Conservation (phyloP, 2,113 vertebrate species). For the Thomomys bottae region DNA sequence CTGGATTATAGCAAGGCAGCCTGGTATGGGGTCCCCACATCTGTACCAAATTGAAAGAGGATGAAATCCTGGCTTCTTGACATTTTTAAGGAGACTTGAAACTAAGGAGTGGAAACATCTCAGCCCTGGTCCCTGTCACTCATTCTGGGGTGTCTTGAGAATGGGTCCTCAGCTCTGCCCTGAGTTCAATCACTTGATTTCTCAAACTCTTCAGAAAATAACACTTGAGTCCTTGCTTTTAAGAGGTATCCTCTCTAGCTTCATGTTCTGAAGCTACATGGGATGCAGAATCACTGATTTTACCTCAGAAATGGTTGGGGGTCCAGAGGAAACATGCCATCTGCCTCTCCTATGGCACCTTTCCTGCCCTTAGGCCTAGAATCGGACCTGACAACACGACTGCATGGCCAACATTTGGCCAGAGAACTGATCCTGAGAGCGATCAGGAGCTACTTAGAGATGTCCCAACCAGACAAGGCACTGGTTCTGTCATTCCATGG, state of each 20-base stretch:
- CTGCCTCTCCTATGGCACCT: background rate
- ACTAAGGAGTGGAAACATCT: background rate
- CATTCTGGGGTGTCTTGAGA: background rate
- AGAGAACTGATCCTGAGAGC: constrained; percentile 88
- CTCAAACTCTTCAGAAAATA: background rate
- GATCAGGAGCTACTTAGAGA: constrained; percentile 88
- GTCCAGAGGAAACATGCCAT: accelerated
- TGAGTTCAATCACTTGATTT: background rate
- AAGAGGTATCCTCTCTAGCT: background rate
- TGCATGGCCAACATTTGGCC: constrained; percentile 95
- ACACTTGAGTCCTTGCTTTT: background rate
- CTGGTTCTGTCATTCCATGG: constrained; percentile 96
- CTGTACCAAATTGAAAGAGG: background rate
- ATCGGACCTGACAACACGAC: constrained; percentile 86
- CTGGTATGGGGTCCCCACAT: background rate
- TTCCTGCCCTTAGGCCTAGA: constrained; percentile 86
- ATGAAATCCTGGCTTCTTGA: background rate
- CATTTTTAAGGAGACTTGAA: background rate
- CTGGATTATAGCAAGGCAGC: no score
- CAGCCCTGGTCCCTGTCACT: accelerated
- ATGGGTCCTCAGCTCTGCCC: background rate
- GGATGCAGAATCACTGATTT: background rate
- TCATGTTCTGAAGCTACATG: background rate
- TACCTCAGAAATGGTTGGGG: background rate
- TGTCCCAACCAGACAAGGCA: constrained; percentile 86